Evolutionary conservation across 2,888 invertebrate species (phyloP).

Genomic region (Linhomoeus sp.): DNA sequence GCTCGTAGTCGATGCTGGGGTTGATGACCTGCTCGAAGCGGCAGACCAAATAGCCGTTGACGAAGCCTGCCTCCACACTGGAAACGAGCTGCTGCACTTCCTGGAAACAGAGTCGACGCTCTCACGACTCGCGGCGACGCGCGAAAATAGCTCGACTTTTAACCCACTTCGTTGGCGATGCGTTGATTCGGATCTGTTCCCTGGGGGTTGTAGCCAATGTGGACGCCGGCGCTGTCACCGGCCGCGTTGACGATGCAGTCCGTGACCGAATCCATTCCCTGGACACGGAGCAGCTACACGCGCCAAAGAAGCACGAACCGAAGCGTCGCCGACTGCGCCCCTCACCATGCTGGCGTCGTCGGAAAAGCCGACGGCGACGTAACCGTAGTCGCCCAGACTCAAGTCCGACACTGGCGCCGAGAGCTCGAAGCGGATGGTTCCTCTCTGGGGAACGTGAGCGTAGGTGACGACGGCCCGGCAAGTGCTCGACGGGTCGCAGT

Average conservation of each 20-base stretch:
- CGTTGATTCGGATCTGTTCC: too few species aligned
- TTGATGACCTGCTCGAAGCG: neutral
- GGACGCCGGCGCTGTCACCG: conserved; percentile 11
- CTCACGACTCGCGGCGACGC: too few species aligned
- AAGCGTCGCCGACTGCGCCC: too few species aligned
- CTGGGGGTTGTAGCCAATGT: too few species aligned
- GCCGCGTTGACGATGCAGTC: conserved; percentile 21
- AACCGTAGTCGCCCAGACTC: conserved; percentile 6
- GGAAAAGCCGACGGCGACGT: conserved; percentile 16
- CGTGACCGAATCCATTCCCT: conserved; percentile 28
- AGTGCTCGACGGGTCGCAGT: too few species aligned
- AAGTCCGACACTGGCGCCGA: neutral
- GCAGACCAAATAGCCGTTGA: neutral
- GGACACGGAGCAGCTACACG: conserved; percentile 5
- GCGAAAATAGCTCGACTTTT: too few species aligned
- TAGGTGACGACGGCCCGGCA: too few species aligned
- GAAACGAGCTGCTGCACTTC: too few species aligned
- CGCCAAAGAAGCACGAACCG: neutral
- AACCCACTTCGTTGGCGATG: too few species aligned
- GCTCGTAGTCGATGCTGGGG: neutral
- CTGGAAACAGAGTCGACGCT: too few species aligned
- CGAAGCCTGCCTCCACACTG: neutral
- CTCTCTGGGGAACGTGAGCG: too few species aligned
- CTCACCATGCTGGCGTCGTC: conserved; percentile 17
- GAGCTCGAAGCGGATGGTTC: too few species aligned